phyloP scores from a whole-genome alignment of 2,113 vertebrate species.

The Xiphorhynchus elegans region DNA sequence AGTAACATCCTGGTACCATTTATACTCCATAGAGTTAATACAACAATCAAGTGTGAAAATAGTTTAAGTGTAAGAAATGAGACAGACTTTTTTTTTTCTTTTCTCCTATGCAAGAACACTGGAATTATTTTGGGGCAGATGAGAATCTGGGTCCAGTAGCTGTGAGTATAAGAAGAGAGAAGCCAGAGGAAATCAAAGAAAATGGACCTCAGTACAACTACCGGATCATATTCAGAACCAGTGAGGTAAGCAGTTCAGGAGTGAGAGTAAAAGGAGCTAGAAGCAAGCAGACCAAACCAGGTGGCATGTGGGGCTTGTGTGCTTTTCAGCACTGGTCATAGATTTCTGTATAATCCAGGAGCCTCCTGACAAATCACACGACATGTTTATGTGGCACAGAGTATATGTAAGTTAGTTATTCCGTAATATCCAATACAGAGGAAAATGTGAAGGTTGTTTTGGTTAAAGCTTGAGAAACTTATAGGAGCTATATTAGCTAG shows the following conservation, averaged over 20 bases:
- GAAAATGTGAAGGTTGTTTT: background rate
- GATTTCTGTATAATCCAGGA: background rate
- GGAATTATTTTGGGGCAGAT: conserved; percentile 96
- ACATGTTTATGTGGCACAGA: background rate
- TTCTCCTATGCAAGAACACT: conserved; percentile 83
- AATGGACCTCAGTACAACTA: conserved; percentile 93
- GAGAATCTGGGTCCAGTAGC: conserved; percentile 92
- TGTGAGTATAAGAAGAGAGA: conserved; percentile 92
- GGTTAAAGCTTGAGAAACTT: background rate
- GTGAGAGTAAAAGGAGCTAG: background rate
- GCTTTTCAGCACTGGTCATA: background rate
- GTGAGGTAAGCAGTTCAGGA: conserved; percentile 83
- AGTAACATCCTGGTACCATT: background rate
- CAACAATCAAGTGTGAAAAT: background rate
- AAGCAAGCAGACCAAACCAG: background rate
- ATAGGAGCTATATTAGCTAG: background rate
- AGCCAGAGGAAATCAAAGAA: conserved; percentile 93
- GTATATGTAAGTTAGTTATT: background rate
- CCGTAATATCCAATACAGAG: background rate
- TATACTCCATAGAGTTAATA: background rate
- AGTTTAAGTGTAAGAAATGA: background rate
- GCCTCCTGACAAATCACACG: background rate
- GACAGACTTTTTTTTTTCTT: background rate
- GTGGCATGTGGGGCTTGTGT: background rate
- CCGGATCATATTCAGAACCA: conserved; percentile 93